phyloP scores from a whole-genome alignment of 2,113 vertebrate genomes.

The Dromaius novaehollandiae region DNA sequence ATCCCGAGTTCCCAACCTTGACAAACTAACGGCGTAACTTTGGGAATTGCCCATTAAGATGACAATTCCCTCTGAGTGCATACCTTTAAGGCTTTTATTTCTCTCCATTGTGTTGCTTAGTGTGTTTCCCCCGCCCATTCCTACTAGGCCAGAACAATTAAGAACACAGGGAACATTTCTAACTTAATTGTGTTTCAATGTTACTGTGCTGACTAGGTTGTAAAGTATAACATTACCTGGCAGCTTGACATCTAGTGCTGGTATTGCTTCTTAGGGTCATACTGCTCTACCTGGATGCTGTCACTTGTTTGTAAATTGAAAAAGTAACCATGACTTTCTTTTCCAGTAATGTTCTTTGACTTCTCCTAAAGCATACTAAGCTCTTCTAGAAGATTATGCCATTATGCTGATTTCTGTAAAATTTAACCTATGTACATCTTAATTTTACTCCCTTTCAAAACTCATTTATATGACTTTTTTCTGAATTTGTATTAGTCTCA shows the following conservation, averaged over 20 bases:
- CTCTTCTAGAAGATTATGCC: neutral
- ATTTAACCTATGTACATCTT: neutral
- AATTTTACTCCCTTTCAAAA: neutral
- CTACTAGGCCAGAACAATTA: neutral
- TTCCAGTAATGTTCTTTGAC: neutral
- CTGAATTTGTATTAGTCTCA: neutral
- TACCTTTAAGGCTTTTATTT: neutral
- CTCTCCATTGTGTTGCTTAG: neutral
- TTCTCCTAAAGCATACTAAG: neutral
- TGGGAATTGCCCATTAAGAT: neutral
- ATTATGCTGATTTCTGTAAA: neutral
- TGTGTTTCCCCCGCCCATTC: neutral
- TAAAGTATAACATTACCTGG: neutral
- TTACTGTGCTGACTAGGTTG: neutral
- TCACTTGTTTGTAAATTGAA: neutral
- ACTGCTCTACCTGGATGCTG: neutral
- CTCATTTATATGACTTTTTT: neutral
- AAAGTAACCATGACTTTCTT: neutral
- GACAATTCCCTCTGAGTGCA: neutral
- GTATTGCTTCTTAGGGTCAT: neutral
- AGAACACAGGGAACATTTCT: neutral
- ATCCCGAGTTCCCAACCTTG: neutral
- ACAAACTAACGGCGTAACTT: neutral
- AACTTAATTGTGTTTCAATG: neutral
- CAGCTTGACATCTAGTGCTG: neutral